Base-by-base conservation (phyloP, 2,797 vertebrate genomes). In the Myripristis jacobus region DNA sequence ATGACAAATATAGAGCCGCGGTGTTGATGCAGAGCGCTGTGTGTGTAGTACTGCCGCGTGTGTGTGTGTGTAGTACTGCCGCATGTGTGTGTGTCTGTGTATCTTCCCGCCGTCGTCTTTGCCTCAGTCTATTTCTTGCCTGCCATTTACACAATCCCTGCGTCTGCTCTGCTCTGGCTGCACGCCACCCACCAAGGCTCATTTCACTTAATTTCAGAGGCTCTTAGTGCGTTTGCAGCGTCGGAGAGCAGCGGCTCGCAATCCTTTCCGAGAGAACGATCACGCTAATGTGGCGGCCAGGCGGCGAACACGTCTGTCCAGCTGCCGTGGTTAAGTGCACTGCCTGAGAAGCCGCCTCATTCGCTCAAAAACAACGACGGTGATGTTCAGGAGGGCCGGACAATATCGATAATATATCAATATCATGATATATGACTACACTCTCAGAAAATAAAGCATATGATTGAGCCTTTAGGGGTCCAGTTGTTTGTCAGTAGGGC, bases 131-230 rank as follows among this genome's bases (percentile, higher is more conserved):
- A 58, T 6, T 74, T 74, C 50, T 38, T 51, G 22, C 31, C 56
- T 69, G 31, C 34, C 46, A 60, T 79, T 75, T 60, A 48, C 43
- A 53, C 27, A 57, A 73, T 46, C 43, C 55, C 54, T 70, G 58
- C 3, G 1, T 58, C 58, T 77, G 61, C 68, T 31, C 75, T 62
- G 34, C 58, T 61, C 80, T 75, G 80, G 68, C 74, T 67, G 81
- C 22, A 3, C 76, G 61, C 73, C 82, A 73, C 83, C 86, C 77
- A 85, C 85, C 41, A n/a, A 77, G 66, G 64, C 74, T 86, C 67
- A 77, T 87, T 84, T 83, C 80, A 75, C 73, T 53, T 85, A 55
- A 65, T 72, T 72, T 76, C 69, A 51, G 63, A 19, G 59, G 72
- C 77, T 87, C 63, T 76, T 71, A 74, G 80, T 83, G 77, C 68